Evolutionary conservation across 2,113 vertebrate genomes (phyloP).

Genomic region (Dasyornis broadbenti): DNA sequence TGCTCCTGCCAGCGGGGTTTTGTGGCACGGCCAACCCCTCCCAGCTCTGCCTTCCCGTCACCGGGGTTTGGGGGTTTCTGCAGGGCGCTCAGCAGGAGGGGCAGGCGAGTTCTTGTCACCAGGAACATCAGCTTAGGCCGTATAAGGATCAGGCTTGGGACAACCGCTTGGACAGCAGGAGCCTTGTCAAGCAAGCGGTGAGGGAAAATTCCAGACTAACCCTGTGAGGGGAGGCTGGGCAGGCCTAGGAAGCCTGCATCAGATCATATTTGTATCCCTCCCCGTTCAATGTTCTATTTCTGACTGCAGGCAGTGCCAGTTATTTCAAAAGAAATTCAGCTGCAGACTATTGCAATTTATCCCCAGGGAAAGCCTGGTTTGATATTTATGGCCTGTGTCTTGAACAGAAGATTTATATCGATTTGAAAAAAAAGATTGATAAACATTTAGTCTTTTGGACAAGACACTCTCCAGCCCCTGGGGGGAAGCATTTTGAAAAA

Average conservation of each 20-base stretch:
- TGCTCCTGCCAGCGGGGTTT: rapidly evolving
- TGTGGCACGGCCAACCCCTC: background rate
- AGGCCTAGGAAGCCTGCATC: background rate
- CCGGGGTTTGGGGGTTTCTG: background rate
- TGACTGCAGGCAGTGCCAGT: slow-evolving; percentile 7
- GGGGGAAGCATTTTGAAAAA: background rate
- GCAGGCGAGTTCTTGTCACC: background rate
- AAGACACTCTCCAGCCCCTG: slow-evolving; percentile 11
- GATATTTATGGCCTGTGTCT: slow-evolving; percentile 22
- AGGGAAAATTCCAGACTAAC: background rate
- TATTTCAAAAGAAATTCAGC: slow-evolving; percentile 21
- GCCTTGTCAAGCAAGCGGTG: background rate
- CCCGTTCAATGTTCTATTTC: background rate
- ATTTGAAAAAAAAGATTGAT: background rate
- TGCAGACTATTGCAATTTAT: background rate
- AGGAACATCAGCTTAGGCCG: background rate
- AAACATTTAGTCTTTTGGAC: slow-evolving; percentile 20
- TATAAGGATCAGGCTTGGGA: background rate
- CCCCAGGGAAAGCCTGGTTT: background rate
- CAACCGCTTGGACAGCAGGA: background rate
- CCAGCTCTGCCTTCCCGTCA: background rate
- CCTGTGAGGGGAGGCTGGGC: background rate
- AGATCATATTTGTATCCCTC: background rate
- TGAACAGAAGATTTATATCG: slow-evolving; percentile 24
- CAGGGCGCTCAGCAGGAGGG: background rate